These are phyloP conservation scores for Leptinotarsa haldemani DNA, from an alignment of 2,888 invertebrate genomes.

Conservation along the genomic window DNA sequence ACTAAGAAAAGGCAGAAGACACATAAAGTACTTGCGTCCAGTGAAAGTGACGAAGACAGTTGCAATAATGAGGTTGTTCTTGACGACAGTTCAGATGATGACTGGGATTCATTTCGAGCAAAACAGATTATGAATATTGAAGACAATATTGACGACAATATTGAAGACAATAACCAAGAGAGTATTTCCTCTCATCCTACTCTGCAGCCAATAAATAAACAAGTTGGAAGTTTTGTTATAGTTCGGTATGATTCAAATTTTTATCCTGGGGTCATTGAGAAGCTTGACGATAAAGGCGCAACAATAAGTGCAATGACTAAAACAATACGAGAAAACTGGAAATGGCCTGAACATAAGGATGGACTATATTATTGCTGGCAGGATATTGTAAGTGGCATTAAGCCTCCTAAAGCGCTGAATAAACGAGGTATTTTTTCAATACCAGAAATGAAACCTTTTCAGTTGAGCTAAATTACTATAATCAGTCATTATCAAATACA, in stretches of 20 bases:
- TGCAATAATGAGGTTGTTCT: constrained; percentile 4
- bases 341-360: constrained; percentile 17
- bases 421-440: constrained; percentile 18
- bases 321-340: constrained; percentile 17
- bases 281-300: too few relatives aligned
- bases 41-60: background rate
- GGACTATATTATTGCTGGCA: constrained; percentile 20
- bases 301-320: too few relatives aligned
- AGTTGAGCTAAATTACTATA: constrained; percentile 11
- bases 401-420: constrained; percentile 16
- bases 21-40: background rate
- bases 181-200: background rate
- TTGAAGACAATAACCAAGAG: constrained; percentile 17
- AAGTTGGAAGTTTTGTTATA: too few relatives aligned
- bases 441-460: constrained; percentile 8
- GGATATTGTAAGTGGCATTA: too few relatives aligned
- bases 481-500: background rate
- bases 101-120: constrained; percentile 7
- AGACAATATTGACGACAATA: constrained; percentile 8
- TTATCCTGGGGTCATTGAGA: too few relatives aligned
- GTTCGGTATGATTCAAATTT: too few relatives aligned
- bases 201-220: constrained; percentile 10
- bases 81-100: constrained; percentile 5
- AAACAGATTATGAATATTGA: constrained; percentile 13
- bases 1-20: background rate